Evolutionary conservation across 2,113 vertebrate genomes (phyloP).

Genomic region (Odobenus rosmarus): DNA sequence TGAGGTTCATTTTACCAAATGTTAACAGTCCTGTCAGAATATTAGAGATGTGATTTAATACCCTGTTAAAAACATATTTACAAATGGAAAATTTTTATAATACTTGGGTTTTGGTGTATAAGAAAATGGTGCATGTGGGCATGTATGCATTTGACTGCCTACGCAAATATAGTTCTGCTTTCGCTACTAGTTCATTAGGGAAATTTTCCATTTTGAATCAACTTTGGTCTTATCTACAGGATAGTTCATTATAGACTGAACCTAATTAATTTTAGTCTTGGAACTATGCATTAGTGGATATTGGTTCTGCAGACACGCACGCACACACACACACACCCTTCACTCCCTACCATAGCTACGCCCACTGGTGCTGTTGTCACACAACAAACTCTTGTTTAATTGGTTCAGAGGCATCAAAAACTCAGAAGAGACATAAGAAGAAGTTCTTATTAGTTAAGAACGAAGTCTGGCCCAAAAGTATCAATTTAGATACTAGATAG

Average conservation of each 20-base stretch:
- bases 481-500: not conserved
- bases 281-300: not conserved
- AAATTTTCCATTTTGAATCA: constrained; percentile 10
- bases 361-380: fast-evolving
- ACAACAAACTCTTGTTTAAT: not conserved
- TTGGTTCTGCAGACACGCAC: not conserved
- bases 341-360: not conserved
- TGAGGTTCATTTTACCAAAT: constrained; percentile 50
- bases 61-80: constrained; percentile 45
- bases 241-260: not conserved
- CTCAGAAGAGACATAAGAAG: not conserved
- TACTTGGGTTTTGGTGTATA: not conserved
- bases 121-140: not conserved
- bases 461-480: not conserved
- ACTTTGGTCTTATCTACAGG: not conserved
- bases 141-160: not conserved
- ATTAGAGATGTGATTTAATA: constrained; percentile 59
- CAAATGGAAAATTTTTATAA: constrained; percentile 29
- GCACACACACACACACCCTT: not conserved
- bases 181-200: not conserved
- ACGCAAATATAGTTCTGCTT: not conserved
- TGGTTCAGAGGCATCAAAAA: not conserved
- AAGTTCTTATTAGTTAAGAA: not conserved
- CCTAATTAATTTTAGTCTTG: not conserved
- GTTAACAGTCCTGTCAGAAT: constrained; percentile 63